Base-by-base conservation (phyloP, 2,797 vertebrate species). In the Myotis findleyi region DNA sequence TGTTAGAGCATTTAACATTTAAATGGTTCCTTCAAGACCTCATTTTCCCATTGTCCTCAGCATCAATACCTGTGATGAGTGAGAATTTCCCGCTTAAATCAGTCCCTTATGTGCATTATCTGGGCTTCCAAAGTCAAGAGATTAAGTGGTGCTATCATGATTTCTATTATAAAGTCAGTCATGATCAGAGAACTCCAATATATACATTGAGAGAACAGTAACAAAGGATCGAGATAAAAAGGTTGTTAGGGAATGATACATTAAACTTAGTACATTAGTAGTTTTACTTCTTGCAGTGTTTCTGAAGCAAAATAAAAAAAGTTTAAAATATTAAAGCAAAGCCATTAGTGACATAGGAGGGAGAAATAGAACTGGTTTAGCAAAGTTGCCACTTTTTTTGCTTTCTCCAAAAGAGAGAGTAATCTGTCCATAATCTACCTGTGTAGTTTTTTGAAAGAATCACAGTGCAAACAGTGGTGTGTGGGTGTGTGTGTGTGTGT, bases 241-340 rank as follows among this genome's bases (percentile, higher is more conserved):
- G 4, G 6, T 59, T 80, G 4, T 76, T 87, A 64, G 21, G 16
- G 51, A 21, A 68, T 51, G 17, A 21, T 55, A 49, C 36, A 33
- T 84, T 93, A 80, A 69, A 76, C 4, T 68, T 66, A 69, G 13
- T 41, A 9, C 23, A 10, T 64, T 75, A 44, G 73, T 73, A 21
- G 12, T 49, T 72, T 73, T 81, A 51, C 9, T 85, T 93, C 57
- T 76, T 66, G 25, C 20, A 77, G 8, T 66, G 47, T 79, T 77
- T 25, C 59, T 79, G 14, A 73, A 86, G 41, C 16, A 36, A 53
- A 36, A 41, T 12, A 44, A 51, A 66, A n/a, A 16, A 57, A 18
- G 72, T 77, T 27, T 55, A 84, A 51, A 73, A 80, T 53, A 84
- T 80, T 88, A 47, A 94, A 77, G 33, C 57, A 73, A 82, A 88